Conservation (phyloP, 2,888 invertebrate genomes). For the Omphaloscelis lunosa region DNA sequence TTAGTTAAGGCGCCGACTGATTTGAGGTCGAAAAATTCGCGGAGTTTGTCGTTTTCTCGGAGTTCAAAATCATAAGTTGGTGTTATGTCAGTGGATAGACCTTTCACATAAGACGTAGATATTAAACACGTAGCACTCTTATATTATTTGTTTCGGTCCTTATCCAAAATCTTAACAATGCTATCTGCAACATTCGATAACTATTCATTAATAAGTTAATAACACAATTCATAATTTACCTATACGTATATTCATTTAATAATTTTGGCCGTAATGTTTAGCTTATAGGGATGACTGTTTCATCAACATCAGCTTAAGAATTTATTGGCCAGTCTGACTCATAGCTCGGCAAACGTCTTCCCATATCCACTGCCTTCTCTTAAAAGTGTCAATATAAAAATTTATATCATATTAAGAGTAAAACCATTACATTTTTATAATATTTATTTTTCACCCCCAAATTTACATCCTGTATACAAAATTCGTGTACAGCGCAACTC, state of each 20-base stretch:
- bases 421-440: neutral
- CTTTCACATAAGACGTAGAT: neutral
- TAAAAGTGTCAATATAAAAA: neutral
- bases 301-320: neutral
- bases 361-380: neutral
- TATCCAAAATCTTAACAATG: neutral
- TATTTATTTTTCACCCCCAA: neutral
- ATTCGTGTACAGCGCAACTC: slow-evolving; percentile 72
- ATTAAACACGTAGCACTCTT: neutral
- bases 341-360: neutral
- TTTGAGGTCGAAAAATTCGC: slow-evolving; percentile 64
- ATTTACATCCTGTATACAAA: slow-evolving; percentile 74
- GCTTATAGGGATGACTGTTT: neutral
- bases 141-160: neutral
- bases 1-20: slow-evolving; percentile 69
- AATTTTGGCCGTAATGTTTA: neutral
- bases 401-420: neutral
- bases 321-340: neutral
- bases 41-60: neutral
- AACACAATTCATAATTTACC: neutral
- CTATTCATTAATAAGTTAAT: neutral
- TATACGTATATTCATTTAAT: neutral
- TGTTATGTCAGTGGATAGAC: neutral
- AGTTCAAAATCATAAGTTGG: neutral
- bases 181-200: neutral